Evolutionary conservation across 2,113 vertebrate genomes (phyloP), one percentile per base, ranked within the genome.

Genomic region (Gasterosteus aculeatus): DNA sequence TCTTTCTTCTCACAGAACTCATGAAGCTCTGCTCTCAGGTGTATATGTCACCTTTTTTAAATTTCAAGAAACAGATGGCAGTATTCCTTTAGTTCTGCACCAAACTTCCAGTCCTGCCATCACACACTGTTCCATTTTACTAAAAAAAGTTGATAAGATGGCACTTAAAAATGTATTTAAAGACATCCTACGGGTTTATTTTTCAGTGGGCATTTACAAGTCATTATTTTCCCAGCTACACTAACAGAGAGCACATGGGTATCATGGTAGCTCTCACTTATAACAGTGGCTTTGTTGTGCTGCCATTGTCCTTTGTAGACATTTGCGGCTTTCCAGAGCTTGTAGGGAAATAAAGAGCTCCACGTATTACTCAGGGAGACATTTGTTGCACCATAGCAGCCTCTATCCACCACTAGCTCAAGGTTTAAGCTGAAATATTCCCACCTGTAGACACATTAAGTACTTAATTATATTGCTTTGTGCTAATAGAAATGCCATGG

Each of bases 221-320:
- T 53, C 26, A n/a, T 31, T 33, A 7, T 33, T 33, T 29, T 11
- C 49, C 10, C 9, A 22, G n/a, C 51, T 22, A 22, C 53, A 31
- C 4, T 41, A 35, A 59, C 72, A 66, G 41, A 35, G 49, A 83
- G 60, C 26, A 64, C 26, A 56, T 16, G n/a, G 19, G 53, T 71
- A 8, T 42, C 51, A 49, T 63, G n/a, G 41, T 9, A n/a, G 33
- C 47, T 1, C 5, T 57, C 22, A 19, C 22, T 72, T 29, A 33
- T 47, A 18, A 69, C 51, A 62, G 61, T 10, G 15, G 60, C 59
- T 56, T 73, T 69, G 46, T 38, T 64, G 51, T n/a, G 0, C 26
- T 53, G 26, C 19, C 26, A 33, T 70, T 66, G 54, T 51, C 38
- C 53, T 54, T 42, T 72, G 31, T 7, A 29, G 60, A 44, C 29